Evolutionary conservation across 2,797 vertebrate species (phyloP).

Genomic region (Aeoliscus strigatus): DNA sequence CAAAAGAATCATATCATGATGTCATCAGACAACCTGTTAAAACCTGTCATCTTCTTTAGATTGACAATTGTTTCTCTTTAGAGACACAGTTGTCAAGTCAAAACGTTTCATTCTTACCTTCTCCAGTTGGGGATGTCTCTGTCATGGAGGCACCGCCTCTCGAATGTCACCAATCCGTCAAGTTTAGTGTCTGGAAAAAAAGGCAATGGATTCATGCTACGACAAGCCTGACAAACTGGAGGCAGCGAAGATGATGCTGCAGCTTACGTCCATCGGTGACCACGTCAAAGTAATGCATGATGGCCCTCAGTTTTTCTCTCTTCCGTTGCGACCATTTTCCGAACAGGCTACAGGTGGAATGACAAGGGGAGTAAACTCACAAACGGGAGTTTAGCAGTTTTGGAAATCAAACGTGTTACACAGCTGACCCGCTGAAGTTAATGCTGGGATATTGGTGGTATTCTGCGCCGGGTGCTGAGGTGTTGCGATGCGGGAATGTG

Average conservation of each 20-base stretch:
- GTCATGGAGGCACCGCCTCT: slow-evolving; percentile 38
- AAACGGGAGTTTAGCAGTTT: too few relatives aligned
- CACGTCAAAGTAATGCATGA: slow-evolving; percentile 69
- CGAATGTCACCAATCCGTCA: slow-evolving; percentile 69
- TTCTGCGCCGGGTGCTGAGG: slow-evolving; percentile 22
- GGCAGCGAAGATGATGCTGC: too few relatives aligned
- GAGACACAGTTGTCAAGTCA: too few relatives aligned
- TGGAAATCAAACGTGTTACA: too few relatives aligned
- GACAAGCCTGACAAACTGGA: fast-evolving
- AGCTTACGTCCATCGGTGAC: slow-evolving; percentile 48
- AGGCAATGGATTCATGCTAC: neutral
- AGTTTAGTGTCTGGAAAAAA: slow-evolving; percentile 26
- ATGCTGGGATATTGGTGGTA: slow-evolving; percentile 65
- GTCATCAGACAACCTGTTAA: too few relatives aligned
- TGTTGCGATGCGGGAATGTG: slow-evolving; percentile 74
- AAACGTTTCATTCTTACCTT: slow-evolving; percentile 37
- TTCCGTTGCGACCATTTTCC: slow-evolving; percentile 8
- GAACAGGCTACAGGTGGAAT: slow-evolving; percentile 57
- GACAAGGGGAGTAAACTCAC: neutral
- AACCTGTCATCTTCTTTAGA: too few relatives aligned
- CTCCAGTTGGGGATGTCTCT: slow-evolving; percentile 17
- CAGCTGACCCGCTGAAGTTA: slow-evolving; percentile 71
- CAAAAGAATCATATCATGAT: too few relatives aligned
- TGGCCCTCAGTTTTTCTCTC: slow-evolving; percentile 64
- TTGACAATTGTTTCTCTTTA: too few relatives aligned